These are phyloP conservation scores for Zaprionus bogoriensis DNA, from an alignment of 2,888 invertebrate genomes.

Conservation along the genomic window DNA sequence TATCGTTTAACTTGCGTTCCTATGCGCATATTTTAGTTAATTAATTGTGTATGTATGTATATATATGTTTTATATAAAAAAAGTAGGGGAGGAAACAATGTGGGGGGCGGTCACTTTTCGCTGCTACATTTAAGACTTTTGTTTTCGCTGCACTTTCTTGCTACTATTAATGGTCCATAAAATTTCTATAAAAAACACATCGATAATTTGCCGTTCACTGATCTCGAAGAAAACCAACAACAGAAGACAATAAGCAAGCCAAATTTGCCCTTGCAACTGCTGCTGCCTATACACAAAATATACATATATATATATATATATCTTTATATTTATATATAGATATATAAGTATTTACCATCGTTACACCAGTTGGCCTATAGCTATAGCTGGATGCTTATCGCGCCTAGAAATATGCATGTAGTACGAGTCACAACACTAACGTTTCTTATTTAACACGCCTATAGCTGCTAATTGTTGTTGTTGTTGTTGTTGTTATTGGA, in stretches of 20 bases:
- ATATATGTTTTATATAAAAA: conserved; percentile 18
- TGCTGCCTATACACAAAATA: conserved; percentile 11
- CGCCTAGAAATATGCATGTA: conserved; percentile 24
- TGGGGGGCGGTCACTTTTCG: background rate
- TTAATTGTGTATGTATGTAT: conserved; percentile 22
- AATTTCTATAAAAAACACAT: conserved; percentile 62
- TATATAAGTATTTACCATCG: conserved; percentile 29
- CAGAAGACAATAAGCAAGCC: conserved; percentile 21
- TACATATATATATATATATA: background rate
- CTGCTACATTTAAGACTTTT: conserved; percentile 30
- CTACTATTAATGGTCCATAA: conserved; percentile 72
- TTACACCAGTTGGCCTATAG: conserved; percentile 29
- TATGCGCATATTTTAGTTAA: too few relatives aligned
- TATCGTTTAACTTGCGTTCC: conserved; percentile 28
- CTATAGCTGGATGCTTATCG: conserved; percentile 22
- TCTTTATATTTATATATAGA: background rate
- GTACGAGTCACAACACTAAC: conserved; percentile 70
- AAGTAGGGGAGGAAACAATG: conserved; percentile 15
- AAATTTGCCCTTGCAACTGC: conserved; percentile 5
- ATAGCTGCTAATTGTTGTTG: conserved; percentile 38
- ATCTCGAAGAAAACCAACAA: conserved; percentile 15
- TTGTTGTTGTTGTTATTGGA: background rate
- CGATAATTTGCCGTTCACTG: conserved; percentile 22
- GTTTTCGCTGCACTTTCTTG: conserved; percentile 12
- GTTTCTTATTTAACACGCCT: conserved; percentile 60